Base-by-base conservation (phyloP, 2,888 invertebrate species). In the Cheilosia variabilis region DNA sequence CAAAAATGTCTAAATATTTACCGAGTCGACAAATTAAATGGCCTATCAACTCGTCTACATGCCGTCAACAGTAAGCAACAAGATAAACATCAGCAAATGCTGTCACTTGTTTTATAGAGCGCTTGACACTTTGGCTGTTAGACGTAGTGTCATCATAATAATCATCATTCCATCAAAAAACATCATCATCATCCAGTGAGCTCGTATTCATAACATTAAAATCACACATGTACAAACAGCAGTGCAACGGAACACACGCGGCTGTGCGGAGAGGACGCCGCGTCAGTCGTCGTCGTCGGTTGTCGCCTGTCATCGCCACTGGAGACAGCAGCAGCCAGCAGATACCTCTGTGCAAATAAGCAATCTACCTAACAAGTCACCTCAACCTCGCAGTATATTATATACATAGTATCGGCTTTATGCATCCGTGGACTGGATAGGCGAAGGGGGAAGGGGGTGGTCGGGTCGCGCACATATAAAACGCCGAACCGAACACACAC, bases 111-210 rank as follows among this genome's bases (percentile, higher is more conserved):
- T 68, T 60, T 62, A 60, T 62, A 63, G 73, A 65, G 73, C 66
- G 52, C 41, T 72, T 80, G 80, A 72, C 80, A 80, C 76, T 76
- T 79, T 65, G 72, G 34, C 68, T 75, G 84, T 73, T 84, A 84
- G 80, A 84, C 84, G 68, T 66, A 79, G 75, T 80, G 84, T 75
- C 79, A 83, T 79, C 79, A 73, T 69, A 62, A 83, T 73, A 72
- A 57, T 83, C 83, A 79, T 83, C 63, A 73, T 79, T 52, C 62
- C 66, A 72, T 83, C 79, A 68, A 65, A 73, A 77, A 62, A 77
- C 69, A 69, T 53, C 77, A 62, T 69, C 58, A 37, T 43, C 60
- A 58, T 57, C 52, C 45, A 55, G 62, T 45, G 47, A 62, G 53
- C 34, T 62, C 62, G 47, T 63, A 75, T 66, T 63, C 80, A 75